These are phyloP conservation scores for Entomobrya proxima DNA, from an alignment of 2,888 invertebrate species.

Conservation along the genomic window DNA sequence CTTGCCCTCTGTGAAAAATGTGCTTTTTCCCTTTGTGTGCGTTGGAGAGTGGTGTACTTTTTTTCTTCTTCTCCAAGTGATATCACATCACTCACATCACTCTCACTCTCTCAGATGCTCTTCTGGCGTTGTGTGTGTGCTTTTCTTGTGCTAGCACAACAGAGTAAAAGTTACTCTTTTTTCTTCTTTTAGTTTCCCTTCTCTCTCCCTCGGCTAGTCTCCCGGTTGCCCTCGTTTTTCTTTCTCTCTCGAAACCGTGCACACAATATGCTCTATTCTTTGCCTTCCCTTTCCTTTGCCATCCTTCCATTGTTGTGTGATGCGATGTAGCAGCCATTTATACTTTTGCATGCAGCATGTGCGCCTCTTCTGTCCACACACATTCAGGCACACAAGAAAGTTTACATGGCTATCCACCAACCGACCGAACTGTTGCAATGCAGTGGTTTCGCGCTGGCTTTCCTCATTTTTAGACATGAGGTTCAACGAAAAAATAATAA, in stretches of 20 bases:
- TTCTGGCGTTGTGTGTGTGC: not conserved
- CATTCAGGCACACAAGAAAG: not conserved
- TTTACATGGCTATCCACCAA: not conserved
- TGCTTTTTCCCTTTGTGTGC: not conserved
- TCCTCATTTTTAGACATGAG: no score
- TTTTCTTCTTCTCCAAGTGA: constrained; percentile 22
- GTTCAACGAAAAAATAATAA: no score
- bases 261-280: not conserved
- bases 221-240: constrained; percentile 68
- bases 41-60: not conserved
- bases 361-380: not conserved
- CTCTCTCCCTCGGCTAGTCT: constrained; percentile 55
- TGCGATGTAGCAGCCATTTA: not conserved
- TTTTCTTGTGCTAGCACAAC: constrained; percentile 10
- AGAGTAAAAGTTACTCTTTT: constrained; percentile 45
- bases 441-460: constrained; percentile 36
- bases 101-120: not conserved
- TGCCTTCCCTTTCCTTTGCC: constrained; percentile 23
- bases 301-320: constrained; percentile 53
- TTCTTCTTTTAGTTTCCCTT: constrained; percentile 13
- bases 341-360: not conserved
- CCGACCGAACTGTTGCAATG: constrained; percentile 62
- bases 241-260: not conserved
- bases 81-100: constrained; percentile 35
- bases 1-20: not conserved